phyloP scores from a whole-genome alignment of 1,140 invertebrate genomes.

The Hylaeus anthracinus region DNA sequence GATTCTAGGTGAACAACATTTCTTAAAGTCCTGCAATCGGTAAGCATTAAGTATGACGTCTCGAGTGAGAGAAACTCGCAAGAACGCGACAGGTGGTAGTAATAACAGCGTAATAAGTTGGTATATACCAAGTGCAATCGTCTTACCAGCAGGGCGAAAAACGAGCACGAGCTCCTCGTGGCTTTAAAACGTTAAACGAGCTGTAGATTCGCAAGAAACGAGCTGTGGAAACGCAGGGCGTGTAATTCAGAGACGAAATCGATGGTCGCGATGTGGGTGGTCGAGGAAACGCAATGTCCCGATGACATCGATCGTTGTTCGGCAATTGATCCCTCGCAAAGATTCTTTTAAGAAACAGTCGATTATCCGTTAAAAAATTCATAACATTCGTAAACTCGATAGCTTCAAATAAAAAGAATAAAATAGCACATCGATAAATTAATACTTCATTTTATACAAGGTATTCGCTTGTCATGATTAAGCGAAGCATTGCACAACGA shows the following conservation, averaged over 20 bases:
- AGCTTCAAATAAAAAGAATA: too few relatives aligned
- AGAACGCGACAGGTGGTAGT: slow-evolving; percentile 3
- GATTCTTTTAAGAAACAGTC: too few relatives aligned
- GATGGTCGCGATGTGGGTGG: too few relatives aligned
- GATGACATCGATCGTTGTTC: too few relatives aligned
- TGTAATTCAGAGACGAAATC: background rate
- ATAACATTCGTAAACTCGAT: too few relatives aligned
- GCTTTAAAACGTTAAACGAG: background rate
- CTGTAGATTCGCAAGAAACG: background rate
- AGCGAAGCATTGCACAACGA: too few relatives aligned
- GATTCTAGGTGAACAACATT: background rate
- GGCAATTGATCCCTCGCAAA: too few relatives aligned
- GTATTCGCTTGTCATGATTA: too few relatives aligned
- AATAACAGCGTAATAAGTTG: slow-evolving; percentile 18
- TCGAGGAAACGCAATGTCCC: too few relatives aligned
- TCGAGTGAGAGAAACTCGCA: background rate
- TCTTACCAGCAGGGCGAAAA: background rate
- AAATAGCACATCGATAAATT: too few relatives aligned
- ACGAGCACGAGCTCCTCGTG: background rate
- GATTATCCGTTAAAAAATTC: too few relatives aligned
- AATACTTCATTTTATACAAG: too few relatives aligned
- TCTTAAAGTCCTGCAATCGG: background rate
- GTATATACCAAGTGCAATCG: slow-evolving; percentile 8
- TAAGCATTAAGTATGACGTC: background rate
- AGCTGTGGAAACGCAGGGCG: background rate